Conservation (phyloP, 2,113 vertebrate species). For the Phalacrocorax pelagicus region DNA sequence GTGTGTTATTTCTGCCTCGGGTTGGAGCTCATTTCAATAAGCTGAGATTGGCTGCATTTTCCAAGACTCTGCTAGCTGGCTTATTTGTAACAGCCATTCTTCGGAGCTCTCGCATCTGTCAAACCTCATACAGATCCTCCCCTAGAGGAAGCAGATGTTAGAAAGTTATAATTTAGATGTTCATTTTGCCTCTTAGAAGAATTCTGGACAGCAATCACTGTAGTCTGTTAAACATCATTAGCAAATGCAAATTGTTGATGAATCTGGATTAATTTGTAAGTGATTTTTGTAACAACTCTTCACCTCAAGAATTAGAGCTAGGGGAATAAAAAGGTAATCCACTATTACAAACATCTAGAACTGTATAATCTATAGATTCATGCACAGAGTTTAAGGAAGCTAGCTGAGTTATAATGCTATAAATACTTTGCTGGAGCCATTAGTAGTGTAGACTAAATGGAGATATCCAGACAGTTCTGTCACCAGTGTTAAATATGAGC, state of each 20-base stretch:
- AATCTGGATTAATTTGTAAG: constrained; percentile 29
- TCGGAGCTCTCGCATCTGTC: constrained; percentile 70
- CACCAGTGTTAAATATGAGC: neutral
- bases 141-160: constrained; percentile 76
- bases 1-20: constrained; percentile 36
- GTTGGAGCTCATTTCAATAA: constrained; percentile 58
- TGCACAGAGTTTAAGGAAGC: neutral
- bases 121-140: constrained; percentile 64
- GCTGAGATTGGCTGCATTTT: constrained; percentile 36
- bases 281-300: constrained; percentile 17
- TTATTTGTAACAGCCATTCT: constrained; percentile 65
- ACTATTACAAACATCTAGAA: neutral
- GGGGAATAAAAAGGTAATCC: neutral
- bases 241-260: constrained; percentile 59
- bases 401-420: neutral
- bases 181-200: constrained; percentile 68
- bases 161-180: constrained; percentile 75
- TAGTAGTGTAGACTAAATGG: neutral
- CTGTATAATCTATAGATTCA: neutral
- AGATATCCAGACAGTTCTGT: neutral
- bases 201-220: constrained; percentile 63
- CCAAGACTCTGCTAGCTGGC: constrained; percentile 42
- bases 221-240: constrained; percentile 63
- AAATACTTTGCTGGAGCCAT: neutral
- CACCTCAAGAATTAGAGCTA: constrained; percentile 10